A percentile compares a stretch with the other conserved stretches of the same genome.
Evolutionary conservation across 2,113 vertebrate species (phyloP).

Genomic region (Antechinus flavipes): DNA sequence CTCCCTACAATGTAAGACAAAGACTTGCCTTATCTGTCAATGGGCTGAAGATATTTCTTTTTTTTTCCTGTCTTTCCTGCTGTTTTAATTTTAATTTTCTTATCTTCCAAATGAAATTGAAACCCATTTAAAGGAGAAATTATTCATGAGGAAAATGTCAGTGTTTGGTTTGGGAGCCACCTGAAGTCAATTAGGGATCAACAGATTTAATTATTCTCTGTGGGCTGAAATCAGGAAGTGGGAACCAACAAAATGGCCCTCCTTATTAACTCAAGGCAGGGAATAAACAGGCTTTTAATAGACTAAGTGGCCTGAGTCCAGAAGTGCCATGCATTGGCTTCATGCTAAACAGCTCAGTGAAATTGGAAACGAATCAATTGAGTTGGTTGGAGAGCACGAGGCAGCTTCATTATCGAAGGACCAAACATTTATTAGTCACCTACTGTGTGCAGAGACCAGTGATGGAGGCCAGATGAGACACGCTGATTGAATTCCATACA

Average conservation of each 20-base stretch:
- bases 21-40: neutral
- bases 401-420: neutral
- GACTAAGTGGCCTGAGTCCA: neutral
- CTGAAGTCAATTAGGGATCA: constrained; percentile 52
- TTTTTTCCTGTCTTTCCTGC: neutral
- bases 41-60: neutral
- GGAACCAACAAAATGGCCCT: neutral
- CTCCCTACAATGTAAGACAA: rapidly evolving
- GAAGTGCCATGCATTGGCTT: rapidly evolving
- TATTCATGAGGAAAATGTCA: neutral
- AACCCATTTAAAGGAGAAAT: constrained; percentile 13
- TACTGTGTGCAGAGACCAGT: neutral
- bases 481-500: neutral
- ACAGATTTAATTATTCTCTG: constrained; percentile 35
- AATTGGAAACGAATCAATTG: neutral
- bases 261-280: neutral
- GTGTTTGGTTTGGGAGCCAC: constrained; percentile 22
- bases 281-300: neutral
- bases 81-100: constrained; percentile 51
- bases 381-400: neutral
- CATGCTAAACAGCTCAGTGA: rapidly evolving
- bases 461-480: neutral
- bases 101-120: constrained; percentile 19
- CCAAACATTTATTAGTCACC: neutral
- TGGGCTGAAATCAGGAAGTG: neutral